These are phyloP conservation scores for Ectobius pallidus DNA, from an alignment of 2,888 invertebrate species.

Conservation along the genomic window DNA sequence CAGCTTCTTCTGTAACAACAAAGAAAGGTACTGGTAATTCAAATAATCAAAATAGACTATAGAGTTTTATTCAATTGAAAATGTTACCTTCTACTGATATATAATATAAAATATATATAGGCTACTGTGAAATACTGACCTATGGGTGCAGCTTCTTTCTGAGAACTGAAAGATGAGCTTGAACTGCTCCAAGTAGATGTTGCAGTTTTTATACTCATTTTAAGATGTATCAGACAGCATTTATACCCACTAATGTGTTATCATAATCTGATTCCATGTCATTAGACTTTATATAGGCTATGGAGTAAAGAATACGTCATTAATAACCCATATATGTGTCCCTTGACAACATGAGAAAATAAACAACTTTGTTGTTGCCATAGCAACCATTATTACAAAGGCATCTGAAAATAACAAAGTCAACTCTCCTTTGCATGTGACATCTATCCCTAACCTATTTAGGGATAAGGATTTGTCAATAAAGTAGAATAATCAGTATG, in stretches of 20 bases:
- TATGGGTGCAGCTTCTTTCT: background rate
- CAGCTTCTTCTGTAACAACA: background rate
- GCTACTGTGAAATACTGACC: background rate
- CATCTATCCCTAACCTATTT: no score
- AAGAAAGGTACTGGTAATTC: background rate
- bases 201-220: background rate
- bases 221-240: background rate
- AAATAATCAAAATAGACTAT: background rate
- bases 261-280: no score
- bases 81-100: background rate
- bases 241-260: background rate
- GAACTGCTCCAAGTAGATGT: background rate
- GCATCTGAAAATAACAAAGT: no score
- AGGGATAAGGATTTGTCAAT: no score
- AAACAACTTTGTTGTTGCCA: no score
- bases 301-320: no score
- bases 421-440: no score
- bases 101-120: background rate
- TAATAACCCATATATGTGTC: no score
- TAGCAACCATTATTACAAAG: no score
- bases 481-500: no score
- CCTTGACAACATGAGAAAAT: no score
- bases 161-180: background rate
- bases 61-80: background rate
- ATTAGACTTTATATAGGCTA: no score